phyloP scores from a whole-genome alignment of 1,140 invertebrate species.

The Colletes gigas region DNA sequence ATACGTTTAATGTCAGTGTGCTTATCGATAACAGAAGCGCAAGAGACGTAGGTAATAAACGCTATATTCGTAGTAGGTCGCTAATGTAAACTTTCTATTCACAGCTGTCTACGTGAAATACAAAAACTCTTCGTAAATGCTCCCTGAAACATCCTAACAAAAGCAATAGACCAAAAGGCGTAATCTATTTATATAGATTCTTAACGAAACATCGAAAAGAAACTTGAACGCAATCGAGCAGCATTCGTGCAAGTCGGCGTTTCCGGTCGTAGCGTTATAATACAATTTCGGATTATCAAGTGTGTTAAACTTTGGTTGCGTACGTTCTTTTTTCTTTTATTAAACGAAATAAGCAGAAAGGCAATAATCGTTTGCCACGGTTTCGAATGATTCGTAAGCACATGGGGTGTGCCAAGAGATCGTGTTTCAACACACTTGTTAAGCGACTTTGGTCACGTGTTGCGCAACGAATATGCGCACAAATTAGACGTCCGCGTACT shows the following conservation, averaged over 20 bases:
- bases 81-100: neutral
- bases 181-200: neutral
- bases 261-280: neutral
- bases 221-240: neutral
- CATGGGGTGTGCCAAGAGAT: neutral
- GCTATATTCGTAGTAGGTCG: neutral
- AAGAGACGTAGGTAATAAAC: neutral
- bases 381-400: neutral
- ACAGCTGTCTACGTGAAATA: neutral
- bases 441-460: constrained; percentile 7
- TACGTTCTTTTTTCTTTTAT: neutral
- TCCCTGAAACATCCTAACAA: neutral
- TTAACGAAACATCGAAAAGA: neutral
- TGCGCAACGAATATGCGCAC: neutral
- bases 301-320: neutral
- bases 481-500: neutral
- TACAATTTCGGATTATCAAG: neutral
- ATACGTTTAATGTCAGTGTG: constrained; percentile 35
- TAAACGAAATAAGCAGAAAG: neutral
- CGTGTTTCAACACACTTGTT: constrained; percentile 9
- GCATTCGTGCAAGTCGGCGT: neutral
- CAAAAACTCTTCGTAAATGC: neutral
- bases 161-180: neutral
- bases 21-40: neutral
- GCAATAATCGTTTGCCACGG: neutral